Percentiles rank a stretch among this genome's conserved stretches.
These are phyloP conservation scores for Trachelipus rathkii DNA, from an alignment of 1,140 invertebrate genomes.

Conservation along the genomic window DNA sequence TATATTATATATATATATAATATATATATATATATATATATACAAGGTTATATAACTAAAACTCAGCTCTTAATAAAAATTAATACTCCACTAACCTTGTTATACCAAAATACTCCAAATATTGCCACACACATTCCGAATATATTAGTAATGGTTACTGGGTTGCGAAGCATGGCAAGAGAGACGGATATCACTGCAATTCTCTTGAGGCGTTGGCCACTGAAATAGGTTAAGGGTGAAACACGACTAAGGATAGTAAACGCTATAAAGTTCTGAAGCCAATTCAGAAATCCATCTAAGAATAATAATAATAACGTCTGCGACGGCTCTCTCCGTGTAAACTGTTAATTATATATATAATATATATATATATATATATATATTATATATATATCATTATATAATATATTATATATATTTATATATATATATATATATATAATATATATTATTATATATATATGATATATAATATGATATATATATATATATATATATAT, in stretches of 20 bases:
- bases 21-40: too few relatives aligned
- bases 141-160: slow-evolving; percentile 80
- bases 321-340: slow-evolving; percentile 47
- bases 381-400: too few relatives aligned
- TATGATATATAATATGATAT: too few relatives aligned
- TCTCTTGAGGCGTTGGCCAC: slow-evolving; percentile 92
- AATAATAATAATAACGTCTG: slow-evolving; percentile 60
- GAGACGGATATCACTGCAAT: slow-evolving; percentile 89
- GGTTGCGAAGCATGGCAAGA: slow-evolving; percentile 82
- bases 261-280: slow-evolving; percentile 90
- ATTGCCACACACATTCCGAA: slow-evolving; percentile 88
- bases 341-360: slow-evolving; percentile 46
- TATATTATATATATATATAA: too few relatives aligned
- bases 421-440: too few relatives aligned
- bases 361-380: too few relatives aligned
- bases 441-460: too few relatives aligned
- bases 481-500: too few relatives aligned
- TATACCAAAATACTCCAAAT: slow-evolving; percentile 84
- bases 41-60: too few relatives aligned
- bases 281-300: slow-evolving; percentile 81
- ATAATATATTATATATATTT: too few relatives aligned
- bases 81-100: slow-evolving; percentile 51
- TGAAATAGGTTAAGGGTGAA: slow-evolving; percentile 86
- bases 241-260: slow-evolving; percentile 84
- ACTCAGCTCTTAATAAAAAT: background rate